Conservation (phyloP, 2,797 vertebrate genomes). For the Cyprinella venusta region DNA sequence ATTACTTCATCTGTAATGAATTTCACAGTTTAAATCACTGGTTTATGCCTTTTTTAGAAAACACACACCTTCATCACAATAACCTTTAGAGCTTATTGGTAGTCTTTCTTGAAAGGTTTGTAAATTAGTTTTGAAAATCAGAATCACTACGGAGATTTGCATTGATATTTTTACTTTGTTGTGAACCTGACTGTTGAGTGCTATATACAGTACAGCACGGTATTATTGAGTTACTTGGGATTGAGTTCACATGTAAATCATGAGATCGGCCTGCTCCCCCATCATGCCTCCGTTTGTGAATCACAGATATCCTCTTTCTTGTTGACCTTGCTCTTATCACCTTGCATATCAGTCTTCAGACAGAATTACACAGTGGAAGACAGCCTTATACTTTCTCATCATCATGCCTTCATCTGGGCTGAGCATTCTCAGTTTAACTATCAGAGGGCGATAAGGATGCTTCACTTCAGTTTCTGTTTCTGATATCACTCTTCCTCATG, state of each 20-base stretch:
- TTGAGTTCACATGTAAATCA: conserved; percentile 36
- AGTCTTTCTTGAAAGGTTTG: not conserved
- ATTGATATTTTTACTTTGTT: not conserved
- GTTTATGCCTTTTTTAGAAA: not conserved
- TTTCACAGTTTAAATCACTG: not conserved
- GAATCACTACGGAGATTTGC: not conserved
- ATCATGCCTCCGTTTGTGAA: conserved; percentile 21
- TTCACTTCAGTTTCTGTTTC: not conserved
- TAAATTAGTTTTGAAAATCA: not conserved
- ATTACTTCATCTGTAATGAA: not conserved
- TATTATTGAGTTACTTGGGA: conserved; percentile 4
- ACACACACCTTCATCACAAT: not conserved
- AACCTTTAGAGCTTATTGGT: not conserved
- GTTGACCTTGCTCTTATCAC: conserved; percentile 47
- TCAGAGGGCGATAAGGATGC: not conserved
- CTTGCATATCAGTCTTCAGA: conserved; percentile 31
- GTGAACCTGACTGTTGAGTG: not conserved
- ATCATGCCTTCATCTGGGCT: conserved; percentile 20
- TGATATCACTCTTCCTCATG: conserved; percentile 2
- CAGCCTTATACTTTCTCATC: conserved; percentile 20
- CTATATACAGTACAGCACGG: not conserved
- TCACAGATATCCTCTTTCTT: conserved; percentile 45
- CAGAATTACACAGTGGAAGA: conserved; percentile 24
- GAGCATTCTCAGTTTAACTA: conserved; percentile 28
- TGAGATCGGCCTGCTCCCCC: conserved; percentile 4